These are phyloP conservation scores for Myiotriccus ornatus DNA, from an alignment of 2,797 vertebrate species.

Conservation along the genomic window DNA sequence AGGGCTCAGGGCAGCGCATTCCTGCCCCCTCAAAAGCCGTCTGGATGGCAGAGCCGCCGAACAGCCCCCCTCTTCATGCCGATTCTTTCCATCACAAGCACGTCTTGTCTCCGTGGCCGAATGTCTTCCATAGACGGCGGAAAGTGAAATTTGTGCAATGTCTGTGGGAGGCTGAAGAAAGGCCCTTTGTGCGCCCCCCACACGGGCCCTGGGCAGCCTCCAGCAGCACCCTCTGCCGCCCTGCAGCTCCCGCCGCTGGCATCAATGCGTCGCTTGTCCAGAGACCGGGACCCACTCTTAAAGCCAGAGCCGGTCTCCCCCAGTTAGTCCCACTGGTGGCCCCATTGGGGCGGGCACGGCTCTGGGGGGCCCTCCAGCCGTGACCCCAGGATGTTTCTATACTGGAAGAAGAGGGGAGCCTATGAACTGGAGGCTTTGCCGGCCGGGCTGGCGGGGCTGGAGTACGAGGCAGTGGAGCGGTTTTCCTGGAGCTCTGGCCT, in stretches of 20 bases:
- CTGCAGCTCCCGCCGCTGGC: slow-evolving; percentile 82
- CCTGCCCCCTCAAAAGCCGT: slow-evolving; percentile 54
- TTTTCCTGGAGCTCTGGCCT: slow-evolving; percentile 90
- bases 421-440: slow-evolving; percentile 89
- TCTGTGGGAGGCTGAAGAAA: slow-evolving; percentile 93
- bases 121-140: slow-evolving; percentile 70
- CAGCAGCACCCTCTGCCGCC: slow-evolving; percentile 69
- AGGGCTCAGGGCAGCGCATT: slow-evolving; percentile 13
- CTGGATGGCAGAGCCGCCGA: background rate
- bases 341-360: background rate
- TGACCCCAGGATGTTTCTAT: slow-evolving; percentile 83
- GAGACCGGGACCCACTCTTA: slow-evolving; percentile 22
- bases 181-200: slow-evolving; percentile 88
- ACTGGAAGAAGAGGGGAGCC: slow-evolving; percentile 90
- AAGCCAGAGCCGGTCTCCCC: slow-evolving; percentile 5
- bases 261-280: slow-evolving; percentile 79
- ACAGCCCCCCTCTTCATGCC: slow-evolving; percentile 64
- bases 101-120: slow-evolving; percentile 67
- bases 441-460: slow-evolving; percentile 59
- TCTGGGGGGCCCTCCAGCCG: background rate
- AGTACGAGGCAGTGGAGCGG: slow-evolving; percentile 74
- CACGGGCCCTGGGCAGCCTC: slow-evolving; percentile 82
- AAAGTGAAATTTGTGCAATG: slow-evolving; percentile 81
- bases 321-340: background rate
- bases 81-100: slow-evolving; percentile 64